phyloP scores from a whole-genome alignment of 2,888 invertebrate species.

The Automeris io region DNA sequence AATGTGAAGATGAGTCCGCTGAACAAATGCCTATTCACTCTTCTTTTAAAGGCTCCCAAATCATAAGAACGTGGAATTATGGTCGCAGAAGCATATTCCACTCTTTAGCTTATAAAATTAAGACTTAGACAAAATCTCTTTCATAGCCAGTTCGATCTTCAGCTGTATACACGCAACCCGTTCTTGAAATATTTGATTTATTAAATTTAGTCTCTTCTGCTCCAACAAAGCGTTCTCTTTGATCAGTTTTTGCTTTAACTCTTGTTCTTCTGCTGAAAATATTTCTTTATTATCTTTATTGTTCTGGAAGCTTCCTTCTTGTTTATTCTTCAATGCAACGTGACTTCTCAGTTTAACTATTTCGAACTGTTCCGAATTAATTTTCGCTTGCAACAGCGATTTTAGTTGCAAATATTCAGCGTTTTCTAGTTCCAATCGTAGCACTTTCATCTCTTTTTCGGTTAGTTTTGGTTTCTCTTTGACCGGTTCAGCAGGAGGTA shows the following conservation, averaged over 20 bases:
- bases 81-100: too few species aligned
- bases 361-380: slow-evolving; percentile 84
- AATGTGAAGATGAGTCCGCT: too few species aligned
- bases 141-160: slow-evolving; percentile 82
- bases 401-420: slow-evolving; percentile 82
- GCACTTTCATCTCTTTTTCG: slow-evolving; percentile 74
- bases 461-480: slow-evolving; percentile 72
- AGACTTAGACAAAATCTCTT: slow-evolving; percentile 69
- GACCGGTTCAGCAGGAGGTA: slow-evolving; percentile 28
- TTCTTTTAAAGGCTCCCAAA: too few species aligned
- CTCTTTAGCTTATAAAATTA: not conserved
- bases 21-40: too few species aligned
- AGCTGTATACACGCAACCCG: slow-evolving; percentile 82
- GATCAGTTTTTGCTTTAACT: slow-evolving; percentile 56
- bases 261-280: slow-evolving; percentile 53
- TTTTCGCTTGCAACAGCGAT: slow-evolving; percentile 81
- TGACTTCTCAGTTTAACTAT: slow-evolving; percentile 80
- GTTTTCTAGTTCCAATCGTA: slow-evolving; percentile 80
- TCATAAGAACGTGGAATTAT: too few species aligned
- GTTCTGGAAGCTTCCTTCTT: slow-evolving; percentile 40
- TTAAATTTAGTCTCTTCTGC: slow-evolving; percentile 80
- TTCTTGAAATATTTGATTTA: slow-evolving; percentile 84
- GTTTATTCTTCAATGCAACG: slow-evolving; percentile 67
- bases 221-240: slow-evolving; percentile 82
- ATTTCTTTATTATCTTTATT: slow-evolving; percentile 55